A percentile compares a stretch with the other conserved stretches of the same genome.
Conservation (phyloP, 2,888 invertebrate genomes). For the Tetragnatha montana region DNA sequence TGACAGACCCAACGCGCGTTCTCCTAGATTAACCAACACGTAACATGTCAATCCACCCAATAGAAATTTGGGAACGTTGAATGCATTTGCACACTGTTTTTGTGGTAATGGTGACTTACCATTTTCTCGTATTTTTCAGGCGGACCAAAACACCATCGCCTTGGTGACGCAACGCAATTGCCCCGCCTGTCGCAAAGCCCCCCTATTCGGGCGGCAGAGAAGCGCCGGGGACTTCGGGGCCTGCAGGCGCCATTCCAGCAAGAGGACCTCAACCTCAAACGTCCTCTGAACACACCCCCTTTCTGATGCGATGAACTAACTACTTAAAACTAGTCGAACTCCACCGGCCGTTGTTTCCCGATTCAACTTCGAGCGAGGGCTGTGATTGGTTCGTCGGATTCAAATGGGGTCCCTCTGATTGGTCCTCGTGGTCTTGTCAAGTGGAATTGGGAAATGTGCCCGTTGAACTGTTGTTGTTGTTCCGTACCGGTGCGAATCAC, state of each 20-base stretch:
- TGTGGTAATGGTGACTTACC: too few relatives aligned
- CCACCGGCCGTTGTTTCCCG: background rate
- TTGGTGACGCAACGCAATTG: conserved; percentile 56
- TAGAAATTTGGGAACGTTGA: too few relatives aligned
- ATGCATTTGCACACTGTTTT: too few relatives aligned
- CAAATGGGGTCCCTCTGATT: too few relatives aligned
- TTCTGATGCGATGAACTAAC: background rate
- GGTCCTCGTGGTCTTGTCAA: too few relatives aligned
- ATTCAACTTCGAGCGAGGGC: too few relatives aligned
- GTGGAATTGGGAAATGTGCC: too few relatives aligned
- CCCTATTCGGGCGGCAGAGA: background rate
- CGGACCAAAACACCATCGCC: conserved; percentile 62
- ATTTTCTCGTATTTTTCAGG: conserved; percentile 44
- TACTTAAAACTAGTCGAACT: background rate
- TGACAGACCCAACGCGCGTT: too few relatives aligned
- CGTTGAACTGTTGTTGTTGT: background rate
- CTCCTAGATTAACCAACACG: too few relatives aligned
- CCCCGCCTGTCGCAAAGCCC: conserved; percentile 48
- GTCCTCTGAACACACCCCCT: conserved; percentile 35
- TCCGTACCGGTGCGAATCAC: conserved; percentile 8
- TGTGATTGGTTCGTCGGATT: too few relatives aligned
- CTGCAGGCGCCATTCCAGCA: conserved; percentile 47
- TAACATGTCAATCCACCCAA: too few relatives aligned
- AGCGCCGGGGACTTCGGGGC: background rate
- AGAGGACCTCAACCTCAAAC: conserved; percentile 44